A percentile compares a stretch with the other conserved stretches of the same genome.
Evolutionary conservation across 2,888 invertebrate genomes (phyloP).

Genomic region (Drosophila flavopinicola): DNA sequence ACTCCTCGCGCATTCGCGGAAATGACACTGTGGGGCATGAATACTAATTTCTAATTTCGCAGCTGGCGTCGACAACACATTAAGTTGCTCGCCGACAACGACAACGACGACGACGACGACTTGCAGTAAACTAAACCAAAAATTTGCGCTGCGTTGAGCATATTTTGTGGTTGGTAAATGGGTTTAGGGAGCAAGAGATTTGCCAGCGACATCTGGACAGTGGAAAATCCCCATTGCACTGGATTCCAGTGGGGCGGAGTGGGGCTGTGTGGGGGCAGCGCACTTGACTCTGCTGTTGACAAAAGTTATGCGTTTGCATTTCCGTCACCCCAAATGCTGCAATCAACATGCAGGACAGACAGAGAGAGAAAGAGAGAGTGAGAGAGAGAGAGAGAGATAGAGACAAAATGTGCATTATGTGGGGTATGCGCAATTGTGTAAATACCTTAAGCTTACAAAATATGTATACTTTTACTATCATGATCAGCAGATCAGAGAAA

Average conservation of each 20-base stretch:
- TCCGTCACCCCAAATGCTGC: slow-evolving; percentile 60
- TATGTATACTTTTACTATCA: no score
- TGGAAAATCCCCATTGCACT: slow-evolving; percentile 12
- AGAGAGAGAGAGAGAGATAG: slow-evolving; percentile 3
- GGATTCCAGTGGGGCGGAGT: slow-evolving; percentile 1
- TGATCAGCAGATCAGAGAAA: no score
- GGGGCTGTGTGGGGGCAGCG: background rate
- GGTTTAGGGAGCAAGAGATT: slow-evolving; percentile 45
- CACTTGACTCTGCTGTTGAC: slow-evolving; percentile 52
- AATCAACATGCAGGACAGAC: slow-evolving; percentile 33
- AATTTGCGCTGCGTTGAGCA: slow-evolving; percentile 67
- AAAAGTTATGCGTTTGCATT: slow-evolving; percentile 75
- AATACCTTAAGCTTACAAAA: slow-evolving; percentile 19
- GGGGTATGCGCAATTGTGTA: background rate
- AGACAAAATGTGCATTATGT: slow-evolving; percentile 1
- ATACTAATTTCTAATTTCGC: slow-evolving; percentile 83
- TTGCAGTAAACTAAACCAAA: slow-evolving; percentile 68
- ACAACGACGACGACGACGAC: slow-evolving; percentile 23
- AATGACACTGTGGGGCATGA: slow-evolving; percentile 83
- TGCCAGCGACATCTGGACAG: slow-evolving; percentile 40
- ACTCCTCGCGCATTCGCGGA: slow-evolving; percentile 72
- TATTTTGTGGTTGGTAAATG: slow-evolving; percentile 66
- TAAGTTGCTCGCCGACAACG: slow-evolving; percentile 53
- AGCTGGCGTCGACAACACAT: slow-evolving; percentile 73
- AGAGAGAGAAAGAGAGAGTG: no score